Conservation (phyloP, 2,113 vertebrate species). For the Aspiorhynchus laticeps region DNA sequence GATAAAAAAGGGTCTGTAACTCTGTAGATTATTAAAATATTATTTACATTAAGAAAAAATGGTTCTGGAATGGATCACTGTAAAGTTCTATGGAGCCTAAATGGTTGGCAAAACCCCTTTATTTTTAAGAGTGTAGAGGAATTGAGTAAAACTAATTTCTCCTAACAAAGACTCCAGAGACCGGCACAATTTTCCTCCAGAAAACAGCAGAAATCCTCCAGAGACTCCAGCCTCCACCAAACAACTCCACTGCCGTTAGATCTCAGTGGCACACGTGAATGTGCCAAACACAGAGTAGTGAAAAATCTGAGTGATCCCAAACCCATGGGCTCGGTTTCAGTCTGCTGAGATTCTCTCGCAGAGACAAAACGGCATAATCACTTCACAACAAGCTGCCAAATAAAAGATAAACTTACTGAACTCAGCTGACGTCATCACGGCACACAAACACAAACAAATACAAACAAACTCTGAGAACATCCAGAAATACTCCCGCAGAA, state of each 20-base stretch:
- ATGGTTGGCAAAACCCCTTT: too few species aligned
- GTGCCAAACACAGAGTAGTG: background rate
- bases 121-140: too few species aligned
- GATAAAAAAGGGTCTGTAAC: too few species aligned
- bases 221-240: background rate
- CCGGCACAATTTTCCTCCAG: background rate
- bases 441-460: background rate
- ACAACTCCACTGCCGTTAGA: background rate
- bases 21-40: too few species aligned
- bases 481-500: constrained; percentile 52
- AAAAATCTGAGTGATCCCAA: background rate
- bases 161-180: background rate
- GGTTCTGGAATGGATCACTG: too few species aligned
- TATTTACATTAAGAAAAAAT: too few species aligned
- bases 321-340: background rate
- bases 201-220: background rate
- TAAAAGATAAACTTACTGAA: background rate
- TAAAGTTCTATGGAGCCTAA: too few species aligned
- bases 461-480: constrained; percentile 42
- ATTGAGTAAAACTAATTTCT: background rate
- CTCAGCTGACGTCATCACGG: background rate
- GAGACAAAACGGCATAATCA: background rate
- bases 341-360: background rate
- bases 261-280: background rate
- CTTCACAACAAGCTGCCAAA: background rate